Base-by-base conservation (phyloP, 2,113 vertebrate genomes). In the Prunella himalayana region DNA sequence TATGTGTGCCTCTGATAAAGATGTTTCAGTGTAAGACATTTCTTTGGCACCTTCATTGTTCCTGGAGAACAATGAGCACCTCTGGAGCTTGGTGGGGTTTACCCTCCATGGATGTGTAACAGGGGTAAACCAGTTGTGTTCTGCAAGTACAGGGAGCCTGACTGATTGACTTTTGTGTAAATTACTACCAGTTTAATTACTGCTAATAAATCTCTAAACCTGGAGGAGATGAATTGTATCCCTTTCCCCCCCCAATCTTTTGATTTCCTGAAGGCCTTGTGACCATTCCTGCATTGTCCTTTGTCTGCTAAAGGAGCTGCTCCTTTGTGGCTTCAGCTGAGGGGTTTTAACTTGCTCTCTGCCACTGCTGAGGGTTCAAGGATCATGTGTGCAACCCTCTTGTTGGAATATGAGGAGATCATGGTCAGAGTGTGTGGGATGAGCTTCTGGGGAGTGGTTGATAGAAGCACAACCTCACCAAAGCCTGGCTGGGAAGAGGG, bases 31-130 rank as follows among this genome's bases (percentile, higher is more conserved):
- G 57, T 61, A 41, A 73, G 44, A 20, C 0, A 0, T 16, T 82
- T 66, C 39, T 66, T 39, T 63, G 27, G 35, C 37, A 85, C 4
- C 15, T 50, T 81, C 44, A 10, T 24, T 61, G 54, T 72, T 72
- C 24, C 41, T 63, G 51, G 56, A 75, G 64, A 37, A 49, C 35
- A 82, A 13, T 10, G 18, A 78, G 42, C 42, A n/a, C 8, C 20
- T 51, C 28, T 64, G 45, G 19, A 56, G 7, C 15, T 2, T 19
- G 50, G 3, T 53, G 42, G 13, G 28, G 39, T 54, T 73, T 64
- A 3, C 2, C 45, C 50, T 65, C 27, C 18, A 12, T 61, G 50
- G 45, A 16, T n/a, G 7, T 0, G 0, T 23, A 66, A 28, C 15
- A 45, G n/a, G 41, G n/a, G 2, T 24, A 41, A 60, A 37, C 18